A percentile compares a stretch with the other conserved stretches of the same genome.
These are phyloP conservation scores for Naso thynnoides DNA, from an alignment of 2,797 vertebrate genomes.

Conservation along the genomic window DNA sequence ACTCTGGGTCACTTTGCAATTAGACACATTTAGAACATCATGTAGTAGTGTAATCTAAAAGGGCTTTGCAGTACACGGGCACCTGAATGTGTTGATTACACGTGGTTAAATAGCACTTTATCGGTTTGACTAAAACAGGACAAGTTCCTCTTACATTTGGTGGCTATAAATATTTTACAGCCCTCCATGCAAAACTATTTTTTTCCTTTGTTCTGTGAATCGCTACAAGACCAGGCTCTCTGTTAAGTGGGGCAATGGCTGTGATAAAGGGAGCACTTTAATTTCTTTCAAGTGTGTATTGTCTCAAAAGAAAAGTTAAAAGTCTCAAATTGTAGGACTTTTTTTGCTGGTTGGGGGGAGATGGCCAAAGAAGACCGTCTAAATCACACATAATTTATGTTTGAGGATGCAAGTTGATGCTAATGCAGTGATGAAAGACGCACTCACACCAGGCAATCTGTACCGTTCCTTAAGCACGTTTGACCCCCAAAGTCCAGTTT, in stretches of 20 bases:
- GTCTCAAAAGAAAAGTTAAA: slow-evolving; percentile 5
- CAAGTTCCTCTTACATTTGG: slow-evolving; percentile 43
- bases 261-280: slow-evolving; percentile 4
- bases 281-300: background rate
- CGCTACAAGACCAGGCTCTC: slow-evolving; percentile 22
- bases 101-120: slow-evolving; percentile 40
- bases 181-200: slow-evolving; percentile 47
- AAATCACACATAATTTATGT: slow-evolving; percentile 16
- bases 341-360: slow-evolving; percentile 3
- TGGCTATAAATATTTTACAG: slow-evolving; percentile 59
- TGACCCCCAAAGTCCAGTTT: too few species aligned
- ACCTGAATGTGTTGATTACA: slow-evolving; percentile 27
- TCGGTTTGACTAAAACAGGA: slow-evolving; percentile 38
- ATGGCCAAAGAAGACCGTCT: slow-evolving; percentile 18
- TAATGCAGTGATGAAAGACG: slow-evolving; percentile 14
- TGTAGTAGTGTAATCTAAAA: slow-evolving; percentile 6
- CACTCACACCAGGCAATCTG: too few species aligned
- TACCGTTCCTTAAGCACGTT: too few species aligned
- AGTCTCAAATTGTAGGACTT: background rate
- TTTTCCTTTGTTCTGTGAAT: slow-evolving; percentile 45
- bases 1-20: background rate
- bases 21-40: background rate
- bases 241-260: background rate
- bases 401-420: slow-evolving; percentile 14
- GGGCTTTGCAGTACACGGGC: background rate